These are phyloP conservation scores for Laticauda laticaudata DNA, from an alignment of 2,113 vertebrate species.

Conservation along the genomic window DNA sequence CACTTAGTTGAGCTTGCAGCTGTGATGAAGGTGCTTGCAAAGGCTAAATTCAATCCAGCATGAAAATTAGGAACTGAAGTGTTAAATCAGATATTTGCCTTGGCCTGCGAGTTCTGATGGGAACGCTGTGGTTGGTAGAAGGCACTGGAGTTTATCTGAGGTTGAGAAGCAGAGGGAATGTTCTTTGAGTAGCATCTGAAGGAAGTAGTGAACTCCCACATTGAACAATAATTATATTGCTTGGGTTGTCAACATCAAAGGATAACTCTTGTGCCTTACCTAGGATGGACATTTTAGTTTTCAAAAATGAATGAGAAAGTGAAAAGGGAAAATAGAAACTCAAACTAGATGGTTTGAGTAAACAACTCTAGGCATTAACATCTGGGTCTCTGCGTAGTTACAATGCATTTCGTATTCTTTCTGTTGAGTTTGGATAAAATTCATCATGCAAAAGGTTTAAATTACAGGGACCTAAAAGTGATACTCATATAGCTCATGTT, in stretches of 20 bases:
- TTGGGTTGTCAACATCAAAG: slow-evolving; percentile 4
- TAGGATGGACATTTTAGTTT: slow-evolving; percentile 35
- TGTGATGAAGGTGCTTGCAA: slow-evolving; percentile 39
- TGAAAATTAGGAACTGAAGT: slow-evolving; percentile 49
- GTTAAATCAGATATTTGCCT: slow-evolving; percentile 60
- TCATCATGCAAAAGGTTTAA: background rate
- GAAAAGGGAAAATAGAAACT: slow-evolving; percentile 35
- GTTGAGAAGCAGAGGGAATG: background rate
- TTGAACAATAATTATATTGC: slow-evolving; percentile 5
- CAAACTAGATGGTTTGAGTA: slow-evolving; percentile 24
- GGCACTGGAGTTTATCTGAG: slow-evolving; percentile 32
- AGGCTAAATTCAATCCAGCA: slow-evolving; percentile 48
- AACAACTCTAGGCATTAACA: background rate
- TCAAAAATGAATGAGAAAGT: slow-evolving; percentile 37
- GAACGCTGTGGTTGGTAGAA: slow-evolving; percentile 27
- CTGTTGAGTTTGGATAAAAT: background rate
- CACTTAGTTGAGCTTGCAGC: slow-evolving; percentile 49
- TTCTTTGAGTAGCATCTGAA: background rate
- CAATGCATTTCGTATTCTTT: background rate
- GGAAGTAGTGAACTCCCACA: background rate
- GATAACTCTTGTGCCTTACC: slow-evolving; percentile 42
- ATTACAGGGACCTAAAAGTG: background rate
- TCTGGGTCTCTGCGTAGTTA: background rate
- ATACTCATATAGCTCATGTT: background rate
- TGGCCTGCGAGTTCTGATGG: slow-evolving; percentile 31